These are phyloP conservation scores for Corythaeola cristata DNA, from an alignment of 2,113 vertebrate species.

Conservation along the genomic window DNA sequence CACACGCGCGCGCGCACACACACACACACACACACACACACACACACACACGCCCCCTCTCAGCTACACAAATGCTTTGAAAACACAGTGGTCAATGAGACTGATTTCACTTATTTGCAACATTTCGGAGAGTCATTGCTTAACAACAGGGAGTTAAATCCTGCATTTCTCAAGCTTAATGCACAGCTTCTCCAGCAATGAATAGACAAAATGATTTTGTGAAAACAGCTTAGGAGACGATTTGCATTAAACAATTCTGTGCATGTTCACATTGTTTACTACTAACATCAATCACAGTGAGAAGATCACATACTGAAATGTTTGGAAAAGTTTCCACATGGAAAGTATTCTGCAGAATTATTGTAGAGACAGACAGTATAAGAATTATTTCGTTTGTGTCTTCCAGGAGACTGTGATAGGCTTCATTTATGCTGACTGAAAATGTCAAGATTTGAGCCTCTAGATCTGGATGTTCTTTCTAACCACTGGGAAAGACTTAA, in stretches of 20 bases:
- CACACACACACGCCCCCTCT: rapidly evolving
- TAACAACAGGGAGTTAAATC: background rate
- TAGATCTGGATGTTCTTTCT: background rate
- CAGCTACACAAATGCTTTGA: background rate
- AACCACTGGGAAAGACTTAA: background rate
- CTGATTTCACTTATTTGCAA: background rate
- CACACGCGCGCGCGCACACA: too few species aligned
- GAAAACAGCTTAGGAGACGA: background rate
- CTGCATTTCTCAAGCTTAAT: background rate
- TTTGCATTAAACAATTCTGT: conserved; percentile 8
- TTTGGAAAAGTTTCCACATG: background rate
- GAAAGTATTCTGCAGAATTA: background rate
- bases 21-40: rapidly evolving
- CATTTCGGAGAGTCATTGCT: background rate
- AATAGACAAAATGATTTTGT: background rate
- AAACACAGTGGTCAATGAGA: background rate
- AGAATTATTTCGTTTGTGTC: background rate
- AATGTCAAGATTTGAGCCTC: background rate
- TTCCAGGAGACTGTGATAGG: background rate
- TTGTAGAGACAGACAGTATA: background rate
- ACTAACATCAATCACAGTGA: background rate
- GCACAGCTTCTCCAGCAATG: background rate
- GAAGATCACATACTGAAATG: background rate
- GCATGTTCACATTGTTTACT: background rate
- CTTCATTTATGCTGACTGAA: background rate